These are phyloP conservation scores for Buceros bicornis DNA, from an alignment of 2,797 vertebrate species.

Conservation along the genomic window DNA sequence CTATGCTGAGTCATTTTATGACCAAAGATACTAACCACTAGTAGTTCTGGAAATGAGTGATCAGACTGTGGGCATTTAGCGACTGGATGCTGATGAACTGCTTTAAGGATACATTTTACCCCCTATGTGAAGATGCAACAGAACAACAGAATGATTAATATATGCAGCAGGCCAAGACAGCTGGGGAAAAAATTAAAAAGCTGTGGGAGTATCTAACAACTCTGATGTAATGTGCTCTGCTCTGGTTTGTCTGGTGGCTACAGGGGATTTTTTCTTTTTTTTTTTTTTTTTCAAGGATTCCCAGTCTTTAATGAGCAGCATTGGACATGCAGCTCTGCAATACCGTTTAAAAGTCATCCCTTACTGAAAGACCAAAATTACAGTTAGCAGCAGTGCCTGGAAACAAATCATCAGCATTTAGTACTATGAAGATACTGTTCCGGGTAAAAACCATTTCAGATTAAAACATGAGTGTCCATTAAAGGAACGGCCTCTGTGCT, in stretches of 20 bases:
- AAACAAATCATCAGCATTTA: neutral
- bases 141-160: neutral
- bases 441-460: slow-evolving; percentile 21
- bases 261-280: neutral
- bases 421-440: neutral
- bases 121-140: neutral
- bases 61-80: neutral
- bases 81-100: neutral
- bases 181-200: neutral
- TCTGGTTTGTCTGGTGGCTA: neutral
- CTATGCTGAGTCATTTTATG: neutral
- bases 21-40: neutral
- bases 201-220: neutral
- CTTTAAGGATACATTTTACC: neutral
- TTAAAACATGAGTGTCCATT: neutral
- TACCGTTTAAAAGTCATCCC: neutral
- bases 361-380: neutral
- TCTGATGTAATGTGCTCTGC: neutral
- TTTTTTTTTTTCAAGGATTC: neutral
- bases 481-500: neutral
- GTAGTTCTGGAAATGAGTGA: neutral
- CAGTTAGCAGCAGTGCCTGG: slow-evolving; percentile 5
- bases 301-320: neutral
- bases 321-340: neutral
- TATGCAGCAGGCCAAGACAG: neutral